phyloP scores from a whole-genome alignment of 1,140 invertebrate species.

The Bombyx mandarina region DNA sequence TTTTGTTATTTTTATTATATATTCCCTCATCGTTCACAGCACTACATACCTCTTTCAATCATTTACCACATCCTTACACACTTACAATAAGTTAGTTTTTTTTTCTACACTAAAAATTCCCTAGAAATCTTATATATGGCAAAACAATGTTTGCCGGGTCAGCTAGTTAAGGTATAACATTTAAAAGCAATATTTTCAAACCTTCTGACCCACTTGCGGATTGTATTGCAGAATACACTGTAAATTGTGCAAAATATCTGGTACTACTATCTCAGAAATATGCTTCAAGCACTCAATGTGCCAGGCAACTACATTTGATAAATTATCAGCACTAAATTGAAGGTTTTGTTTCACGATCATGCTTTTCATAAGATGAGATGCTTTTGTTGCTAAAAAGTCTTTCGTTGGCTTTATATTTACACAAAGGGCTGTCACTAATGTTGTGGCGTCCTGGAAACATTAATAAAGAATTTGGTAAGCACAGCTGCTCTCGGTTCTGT shows the following conservation, averaged over 20 bases:
- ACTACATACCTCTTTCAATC: no score
- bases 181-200: constrained; percentile 8
- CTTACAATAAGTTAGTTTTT: no score
- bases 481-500: neutral
- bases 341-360: constrained; percentile 47
- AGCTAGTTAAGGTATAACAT: no score
- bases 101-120: no score
- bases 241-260: constrained; percentile 52
- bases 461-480: constrained; percentile 1
- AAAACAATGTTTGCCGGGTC: no score
- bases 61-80: no score
- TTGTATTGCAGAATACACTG: constrained; percentile 43
- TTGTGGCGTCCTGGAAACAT: constrained; percentile 41
- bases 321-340: constrained; percentile 31
- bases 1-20: no score
- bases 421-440: constrained; percentile 40
- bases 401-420: constrained; percentile 46
- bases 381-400: constrained; percentile 47
- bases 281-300: constrained; percentile 43
- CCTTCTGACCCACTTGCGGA: constrained; percentile 33
- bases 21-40: no score
- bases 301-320: constrained; percentile 40
- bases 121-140: no score
- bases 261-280: constrained; percentile 47
- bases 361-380: constrained; percentile 48